Evolutionary conservation across 2,113 vertebrate species (phyloP).

Genomic region (Tylochromis polylepis): DNA sequence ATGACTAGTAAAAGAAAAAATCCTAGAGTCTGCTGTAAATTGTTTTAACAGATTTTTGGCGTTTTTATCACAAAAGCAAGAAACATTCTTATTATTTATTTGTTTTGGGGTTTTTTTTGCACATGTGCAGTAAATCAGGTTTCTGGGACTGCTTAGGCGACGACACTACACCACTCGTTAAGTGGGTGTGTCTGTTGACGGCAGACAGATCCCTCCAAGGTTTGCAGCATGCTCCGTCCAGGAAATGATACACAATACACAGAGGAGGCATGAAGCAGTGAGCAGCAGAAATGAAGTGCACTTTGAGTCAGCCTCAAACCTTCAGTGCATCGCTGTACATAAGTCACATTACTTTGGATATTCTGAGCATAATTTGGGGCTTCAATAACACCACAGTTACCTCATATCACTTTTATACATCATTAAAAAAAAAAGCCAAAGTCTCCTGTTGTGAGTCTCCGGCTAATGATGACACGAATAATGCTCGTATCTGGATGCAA

Average conservation of each 20-base stretch:
- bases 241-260: not conserved
- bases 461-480: not conserved
- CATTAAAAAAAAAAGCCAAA: not conserved
- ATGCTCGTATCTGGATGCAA: not conserved
- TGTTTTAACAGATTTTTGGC: not conserved
- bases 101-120: not conserved
- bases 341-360: not conserved
- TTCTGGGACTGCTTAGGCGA: fast-evolving
- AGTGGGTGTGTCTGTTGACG: not conserved
- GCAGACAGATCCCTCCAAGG: not conserved
- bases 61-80: not conserved
- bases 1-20: not conserved
- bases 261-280: not conserved
- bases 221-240: not conserved
- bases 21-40: fast-evolving
- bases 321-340: not conserved
- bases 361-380: not conserved
- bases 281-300: not conserved
- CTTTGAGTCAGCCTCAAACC: not conserved
- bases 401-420: not conserved
- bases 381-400: not conserved
- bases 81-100: not conserved
- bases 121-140: not conserved
- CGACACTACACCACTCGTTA: not conserved
- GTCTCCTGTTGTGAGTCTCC: not conserved